Conservation (phyloP, 1,140 invertebrate genomes). For the Bombus breviceps region DNA sequence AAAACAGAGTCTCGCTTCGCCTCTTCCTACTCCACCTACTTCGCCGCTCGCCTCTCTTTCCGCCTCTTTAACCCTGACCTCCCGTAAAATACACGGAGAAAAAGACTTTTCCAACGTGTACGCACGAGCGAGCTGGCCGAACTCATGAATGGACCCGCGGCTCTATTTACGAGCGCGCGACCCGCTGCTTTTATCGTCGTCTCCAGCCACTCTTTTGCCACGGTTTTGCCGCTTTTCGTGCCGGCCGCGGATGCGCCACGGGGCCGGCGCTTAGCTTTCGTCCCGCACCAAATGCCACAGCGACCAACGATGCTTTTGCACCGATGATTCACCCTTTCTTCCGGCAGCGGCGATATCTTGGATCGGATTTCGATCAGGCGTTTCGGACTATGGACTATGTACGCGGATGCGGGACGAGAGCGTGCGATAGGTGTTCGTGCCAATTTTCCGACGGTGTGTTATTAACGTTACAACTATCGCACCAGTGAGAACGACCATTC, state of each 20-base stretch:
- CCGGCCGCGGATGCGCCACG: slow-evolving; percentile 42
- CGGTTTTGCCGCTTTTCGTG: slow-evolving; percentile 44
- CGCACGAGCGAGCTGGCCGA: slow-evolving; percentile 77
- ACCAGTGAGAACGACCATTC: too few relatives aligned
- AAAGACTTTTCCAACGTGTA: slow-evolving; percentile 78
- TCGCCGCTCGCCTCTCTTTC: slow-evolving; percentile 61
- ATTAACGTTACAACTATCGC: too few relatives aligned
- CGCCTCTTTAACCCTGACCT: slow-evolving; percentile 80
- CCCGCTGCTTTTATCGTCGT: slow-evolving; percentile 71
- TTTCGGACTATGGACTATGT: too few relatives aligned
- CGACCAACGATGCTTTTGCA: not conserved
- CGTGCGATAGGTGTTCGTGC: too few relatives aligned
- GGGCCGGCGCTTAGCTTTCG: not conserved
- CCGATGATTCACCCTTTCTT: not conserved
- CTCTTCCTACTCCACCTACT: slow-evolving; percentile 18
- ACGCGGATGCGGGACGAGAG: not conserved
- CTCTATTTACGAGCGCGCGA: slow-evolving; percentile 76
- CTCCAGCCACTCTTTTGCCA: slow-evolving; percentile 49
- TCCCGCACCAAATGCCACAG: slow-evolving; percentile 3
- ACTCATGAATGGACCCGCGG: slow-evolving; percentile 79
- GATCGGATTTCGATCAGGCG: not conserved
- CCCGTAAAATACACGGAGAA: slow-evolving; percentile 78
- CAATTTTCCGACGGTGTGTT: too few relatives aligned
- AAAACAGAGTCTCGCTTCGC: slow-evolving; percentile 59
- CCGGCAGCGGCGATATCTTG: not conserved